A percentile compares a stretch with the other conserved stretches of the same genome.
Conservation (phyloP, 2,113 vertebrate genomes). For the Archilochus colubris region DNA sequence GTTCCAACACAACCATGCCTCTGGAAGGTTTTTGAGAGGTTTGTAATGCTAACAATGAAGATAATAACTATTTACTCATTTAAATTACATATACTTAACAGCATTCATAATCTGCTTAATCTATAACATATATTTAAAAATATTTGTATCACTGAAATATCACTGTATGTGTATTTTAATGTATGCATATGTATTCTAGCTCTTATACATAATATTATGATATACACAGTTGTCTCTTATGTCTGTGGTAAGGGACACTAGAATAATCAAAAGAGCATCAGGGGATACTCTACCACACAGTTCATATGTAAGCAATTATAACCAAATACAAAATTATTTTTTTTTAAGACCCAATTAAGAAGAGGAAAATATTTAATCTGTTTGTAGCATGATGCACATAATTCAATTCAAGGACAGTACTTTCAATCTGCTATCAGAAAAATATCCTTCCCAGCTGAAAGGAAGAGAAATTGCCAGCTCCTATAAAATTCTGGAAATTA, state of each 20-base stretch:
- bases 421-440: not conserved
- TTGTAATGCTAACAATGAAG: not conserved
- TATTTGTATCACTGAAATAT: not conserved
- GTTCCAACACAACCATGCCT: not conserved
- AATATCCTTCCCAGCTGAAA: not conserved
- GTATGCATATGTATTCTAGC: not conserved
- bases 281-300: not conserved
- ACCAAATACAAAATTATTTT: not conserved
- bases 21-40: not conserved
- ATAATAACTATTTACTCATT: not conserved
- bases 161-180: too few species aligned
- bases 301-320: not conserved
- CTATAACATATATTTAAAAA: not conserved
- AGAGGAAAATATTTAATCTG: not conserved
- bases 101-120: not conserved
- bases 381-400: not conserved
- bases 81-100: not conserved
- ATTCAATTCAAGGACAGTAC: not conserved
- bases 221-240: not conserved
- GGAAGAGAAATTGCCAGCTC: not conserved
- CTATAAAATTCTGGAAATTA: conserved; percentile 10
- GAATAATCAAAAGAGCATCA: not conserved
- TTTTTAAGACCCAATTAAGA: not conserved
- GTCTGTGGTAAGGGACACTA: not conserved
- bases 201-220: not conserved